A percentile compares a stretch with the other conserved stretches of the same genome.
Conservation (phyloP, 2,888 invertebrate species). For the Oscheius sp. region DNA sequence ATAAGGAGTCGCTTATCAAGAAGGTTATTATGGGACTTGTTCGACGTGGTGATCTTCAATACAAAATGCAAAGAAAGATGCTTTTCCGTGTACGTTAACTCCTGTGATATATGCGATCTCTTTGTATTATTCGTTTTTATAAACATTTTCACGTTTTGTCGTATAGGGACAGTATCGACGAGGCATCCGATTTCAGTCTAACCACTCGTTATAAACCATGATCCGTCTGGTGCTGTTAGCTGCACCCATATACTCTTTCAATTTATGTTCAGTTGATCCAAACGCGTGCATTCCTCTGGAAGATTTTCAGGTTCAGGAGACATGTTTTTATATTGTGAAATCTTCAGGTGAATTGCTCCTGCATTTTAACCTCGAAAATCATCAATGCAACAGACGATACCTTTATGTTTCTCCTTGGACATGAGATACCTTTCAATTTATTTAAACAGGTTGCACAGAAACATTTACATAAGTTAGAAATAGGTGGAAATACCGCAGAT, state of each 20-base stretch:
- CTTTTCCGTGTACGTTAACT: conserved; percentile 86
- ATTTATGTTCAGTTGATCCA: conserved; percentile 47
- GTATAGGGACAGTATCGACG: background rate
- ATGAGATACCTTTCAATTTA: conserved; percentile 45
- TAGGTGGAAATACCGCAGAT: conserved; percentile 40
- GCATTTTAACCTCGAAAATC: conserved; percentile 41
- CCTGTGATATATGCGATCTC: conserved; percentile 6
- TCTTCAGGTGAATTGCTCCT: conserved; percentile 52
- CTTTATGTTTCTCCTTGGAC: conserved; percentile 47
- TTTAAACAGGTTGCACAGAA: conserved; percentile 45
- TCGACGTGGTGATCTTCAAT: conserved; percentile 92
- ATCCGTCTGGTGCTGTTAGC: background rate
- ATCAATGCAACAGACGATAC: conserved; percentile 49
- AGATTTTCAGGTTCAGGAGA: conserved; percentile 47
- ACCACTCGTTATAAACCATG: conserved; percentile 25
- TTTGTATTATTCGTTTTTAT: conserved; percentile 20
- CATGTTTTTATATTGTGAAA: background rate
- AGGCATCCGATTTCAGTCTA: conserved; percentile 1
- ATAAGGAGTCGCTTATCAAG: conserved; percentile 85
- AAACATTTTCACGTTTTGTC: background rate
- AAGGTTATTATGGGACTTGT: conserved; percentile 95
- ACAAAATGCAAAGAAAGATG: conserved; percentile 95
- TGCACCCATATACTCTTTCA: conserved; percentile 30
- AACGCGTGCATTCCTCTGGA: conserved; percentile 50
- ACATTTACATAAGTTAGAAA: too few species aligned